Evolutionary conservation across 1,140 invertebrate genomes (phyloP), one percentile per base, ranked within the genome.

Genomic region (Drosophila seguyi): DNA sequence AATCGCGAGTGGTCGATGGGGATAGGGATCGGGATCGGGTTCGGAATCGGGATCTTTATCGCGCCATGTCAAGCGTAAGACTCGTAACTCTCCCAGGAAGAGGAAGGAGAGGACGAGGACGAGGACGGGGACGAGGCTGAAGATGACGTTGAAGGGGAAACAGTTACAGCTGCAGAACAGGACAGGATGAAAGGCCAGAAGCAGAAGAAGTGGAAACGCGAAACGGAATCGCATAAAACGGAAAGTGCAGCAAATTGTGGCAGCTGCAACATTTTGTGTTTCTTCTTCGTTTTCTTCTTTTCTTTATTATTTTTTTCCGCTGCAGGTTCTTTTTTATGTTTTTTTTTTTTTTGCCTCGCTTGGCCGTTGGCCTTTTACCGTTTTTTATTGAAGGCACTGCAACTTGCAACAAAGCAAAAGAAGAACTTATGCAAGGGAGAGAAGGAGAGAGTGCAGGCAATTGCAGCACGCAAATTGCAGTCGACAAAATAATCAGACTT

Each of bases 161-260:
- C 53, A 60, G 67, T 73, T 73, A 73, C 69, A 81, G 81, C 63
- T 44, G 69, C 79, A 68, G 45, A 67, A 66, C 72, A 80, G 68
- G 63, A 65, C 79, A 81, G 79, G 79, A 81, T 81, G 76, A 55
- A 59, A 60, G 74, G 63, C 63, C 48, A 71, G 63, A 75, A 55
- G 47, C 27, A 48, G 31, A 36, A 50, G 52, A 55, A 81, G 79
- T 82, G 82, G 81, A 76, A 81, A 81, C 81, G 81, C 81, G 82
- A 83, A 84, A 77, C 85, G 75, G 71, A 87, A 76, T 90, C 85
- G 84, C 84, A 88, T 85, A 90, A 90, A 90, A 90, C 85, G 86
- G 81, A 90, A 90, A 90, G 85, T 90, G 86, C 85, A 90, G 81
- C 85, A 90, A 90, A 90, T 90, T 90, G 85, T 90, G 81, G 85